A percentile compares a stretch with the other conserved stretches of the same genome.
Conservation (phyloP, 2,888 invertebrate species). For the Gasteruption jaculator region DNA sequence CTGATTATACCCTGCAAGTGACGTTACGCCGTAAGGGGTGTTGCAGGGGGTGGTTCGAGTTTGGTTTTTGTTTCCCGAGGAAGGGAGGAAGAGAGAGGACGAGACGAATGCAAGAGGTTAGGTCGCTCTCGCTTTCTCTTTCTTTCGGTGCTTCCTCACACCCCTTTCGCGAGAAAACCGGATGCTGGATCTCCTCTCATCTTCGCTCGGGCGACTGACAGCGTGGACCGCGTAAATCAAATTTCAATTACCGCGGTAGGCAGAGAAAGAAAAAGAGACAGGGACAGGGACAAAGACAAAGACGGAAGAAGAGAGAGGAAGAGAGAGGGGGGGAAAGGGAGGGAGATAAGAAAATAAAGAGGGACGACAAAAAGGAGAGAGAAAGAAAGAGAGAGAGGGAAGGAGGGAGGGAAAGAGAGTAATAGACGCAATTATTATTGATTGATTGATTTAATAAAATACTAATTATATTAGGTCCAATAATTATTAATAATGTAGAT, state of each 20-base stretch:
- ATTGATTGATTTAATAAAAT: no score
- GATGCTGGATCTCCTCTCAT: constrained; percentile 33
- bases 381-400: constrained; percentile 8
- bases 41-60: constrained; percentile 44
- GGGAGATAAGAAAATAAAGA: constrained; percentile 4
- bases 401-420: constrained; percentile 10
- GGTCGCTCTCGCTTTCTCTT: background rate
- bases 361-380: constrained; percentile 8
- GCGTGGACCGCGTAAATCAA: constrained; percentile 53
- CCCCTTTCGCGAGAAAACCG: no score
- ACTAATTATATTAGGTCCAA: no score
- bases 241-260: constrained; percentile 52
- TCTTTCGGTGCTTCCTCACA: no score
- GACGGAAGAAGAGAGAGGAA: constrained; percentile 12
- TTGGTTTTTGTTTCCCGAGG: constrained; percentile 49
- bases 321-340: constrained; percentile 14
- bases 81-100: no score
- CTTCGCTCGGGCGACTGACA: constrained; percentile 47
- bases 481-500: no score
- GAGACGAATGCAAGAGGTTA: constrained; percentile 1
- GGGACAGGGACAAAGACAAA: constrained; percentile 16
- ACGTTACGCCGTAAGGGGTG: constrained; percentile 49
- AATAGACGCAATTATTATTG: no score
- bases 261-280: constrained; percentile 23
- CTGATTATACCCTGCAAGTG: constrained; percentile 55